A percentile compares a stretch with the other conserved stretches of the same genome.
phyloP scores from a whole-genome alignment of 2,888 invertebrate species.

The Heliconius hortense region DNA sequence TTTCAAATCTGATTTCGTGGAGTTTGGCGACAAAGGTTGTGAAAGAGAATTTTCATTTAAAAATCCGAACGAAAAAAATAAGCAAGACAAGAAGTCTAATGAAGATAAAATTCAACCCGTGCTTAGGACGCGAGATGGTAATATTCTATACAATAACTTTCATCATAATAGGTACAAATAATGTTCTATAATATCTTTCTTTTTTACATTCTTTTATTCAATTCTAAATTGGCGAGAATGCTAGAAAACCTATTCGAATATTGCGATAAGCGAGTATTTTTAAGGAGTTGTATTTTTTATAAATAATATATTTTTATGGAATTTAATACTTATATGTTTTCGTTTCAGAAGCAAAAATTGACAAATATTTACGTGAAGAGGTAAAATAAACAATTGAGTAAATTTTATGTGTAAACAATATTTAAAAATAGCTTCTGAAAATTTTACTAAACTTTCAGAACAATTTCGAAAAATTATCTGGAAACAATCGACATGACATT shows the following conservation, averaged over 20 bases:
- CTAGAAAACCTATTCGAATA: not conserved
- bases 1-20: slow-evolving; percentile 46
- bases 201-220: too few species aligned
- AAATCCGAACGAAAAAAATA: slow-evolving; percentile 12
- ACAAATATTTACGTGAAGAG: not conserved
- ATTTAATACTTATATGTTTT: not conserved
- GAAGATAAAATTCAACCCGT: slow-evolving; percentile 28
- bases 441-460: slow-evolving; percentile 9
- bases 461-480: not conserved
- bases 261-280: not conserved
- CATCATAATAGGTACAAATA: too few species aligned
- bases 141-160: not conserved
- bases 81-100: not conserved
- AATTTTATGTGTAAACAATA: not conserved
- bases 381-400: not conserved
- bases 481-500: slow-evolving; percentile 21
- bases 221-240: too few species aligned
- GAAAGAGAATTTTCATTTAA: slow-evolving; percentile 41
- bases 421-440: too few species aligned
- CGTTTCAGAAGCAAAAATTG: not conserved
- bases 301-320: not conserved
- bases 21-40: slow-evolving; percentile 48
- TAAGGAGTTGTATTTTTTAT: not conserved
- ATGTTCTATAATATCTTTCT: too few species aligned
- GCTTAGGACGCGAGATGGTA: not conserved